phyloP scores from a whole-genome alignment of 1,140 invertebrate genomes.

The Drosophila repleta region DNA sequence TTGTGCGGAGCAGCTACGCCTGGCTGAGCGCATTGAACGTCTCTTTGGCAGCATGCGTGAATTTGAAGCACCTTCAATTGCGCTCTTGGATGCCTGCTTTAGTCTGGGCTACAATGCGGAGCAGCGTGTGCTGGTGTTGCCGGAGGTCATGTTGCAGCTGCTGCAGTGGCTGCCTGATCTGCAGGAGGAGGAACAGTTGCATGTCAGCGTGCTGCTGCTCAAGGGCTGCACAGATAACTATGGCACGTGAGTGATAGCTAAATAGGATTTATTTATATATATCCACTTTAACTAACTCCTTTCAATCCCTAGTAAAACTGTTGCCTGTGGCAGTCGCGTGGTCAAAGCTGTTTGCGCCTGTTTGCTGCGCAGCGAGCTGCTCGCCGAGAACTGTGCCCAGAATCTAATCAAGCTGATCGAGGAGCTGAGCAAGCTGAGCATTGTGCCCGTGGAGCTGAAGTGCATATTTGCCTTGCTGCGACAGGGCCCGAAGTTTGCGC shows the following conservation, averaged over 20 bases:
- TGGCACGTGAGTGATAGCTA: constrained; percentile 73
- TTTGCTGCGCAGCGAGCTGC: constrained; percentile 68
- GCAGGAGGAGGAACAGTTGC: constrained; percentile 82
- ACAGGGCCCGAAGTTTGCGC: constrained; percentile 63
- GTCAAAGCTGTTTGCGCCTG: constrained; percentile 84
- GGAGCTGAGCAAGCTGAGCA: constrained; percentile 86
- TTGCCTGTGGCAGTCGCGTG: constrained; percentile 82
- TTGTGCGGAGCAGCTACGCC: constrained; percentile 51
- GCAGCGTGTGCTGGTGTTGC: constrained; percentile 59
- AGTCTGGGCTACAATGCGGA: constrained; percentile 83
- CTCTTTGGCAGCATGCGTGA: constrained; percentile 78
- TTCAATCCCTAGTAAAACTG: constrained; percentile 78
- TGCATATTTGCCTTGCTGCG: constrained; percentile 73
- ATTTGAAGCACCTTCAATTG: constrained; percentile 70
- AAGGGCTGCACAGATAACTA: constrained; percentile 84
- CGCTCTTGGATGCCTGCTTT: constrained; percentile 82
- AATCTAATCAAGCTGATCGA: constrained; percentile 86
- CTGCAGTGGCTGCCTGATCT: constrained; percentile 83
- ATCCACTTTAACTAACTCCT: not conserved
- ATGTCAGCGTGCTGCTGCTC: constrained; percentile 81
- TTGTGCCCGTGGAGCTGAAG: constrained; percentile 86
- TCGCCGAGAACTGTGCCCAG: constrained; percentile 78
- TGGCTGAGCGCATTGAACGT: constrained; percentile 63
- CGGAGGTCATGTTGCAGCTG: constrained; percentile 73
- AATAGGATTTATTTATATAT: no score